A percentile compares a stretch with the other conserved stretches of the same genome.
phyloP scores from a whole-genome alignment of 2,888 invertebrate species.

The Epicampocera succincta region DNA sequence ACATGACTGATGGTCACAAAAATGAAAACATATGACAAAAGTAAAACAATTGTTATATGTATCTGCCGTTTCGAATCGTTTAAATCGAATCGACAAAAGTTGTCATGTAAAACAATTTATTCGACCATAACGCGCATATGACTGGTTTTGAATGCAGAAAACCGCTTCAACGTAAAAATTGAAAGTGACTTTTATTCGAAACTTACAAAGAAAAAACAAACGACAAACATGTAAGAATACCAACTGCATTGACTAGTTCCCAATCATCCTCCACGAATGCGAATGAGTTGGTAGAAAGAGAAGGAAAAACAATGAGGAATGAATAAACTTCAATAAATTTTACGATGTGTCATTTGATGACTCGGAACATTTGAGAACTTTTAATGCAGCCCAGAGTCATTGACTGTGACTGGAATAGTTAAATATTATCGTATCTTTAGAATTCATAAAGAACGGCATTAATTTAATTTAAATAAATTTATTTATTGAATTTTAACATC shows the following conservation, averaged over 20 bases:
- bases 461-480: slow-evolving; percentile 38
- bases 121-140: slow-evolving; percentile 59
- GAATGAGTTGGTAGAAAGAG: slow-evolving; percentile 5
- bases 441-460: background rate
- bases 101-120: slow-evolving; percentile 67
- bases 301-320: background rate
- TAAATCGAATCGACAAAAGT: slow-evolving; percentile 60
- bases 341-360: slow-evolving; percentile 64
- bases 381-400: slow-evolving; percentile 28
- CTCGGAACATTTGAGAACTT: slow-evolving; percentile 50
- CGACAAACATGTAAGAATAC: slow-evolving; percentile 30
- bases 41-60: slow-evolving; percentile 45
- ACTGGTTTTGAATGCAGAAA: slow-evolving; percentile 24
- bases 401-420: slow-evolving; percentile 36
- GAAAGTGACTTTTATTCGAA: slow-evolving; percentile 57
- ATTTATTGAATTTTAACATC: slow-evolving; percentile 36
- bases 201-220: slow-evolving; percentile 9
- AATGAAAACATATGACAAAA: slow-evolving; percentile 35
- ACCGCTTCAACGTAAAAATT: slow-evolving; percentile 27
- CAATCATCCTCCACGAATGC: slow-evolving; percentile 1
- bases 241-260: slow-evolving; percentile 19
- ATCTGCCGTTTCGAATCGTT: background rate
- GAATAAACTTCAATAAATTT: slow-evolving; percentile 30
- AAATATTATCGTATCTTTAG: slow-evolving; percentile 7
- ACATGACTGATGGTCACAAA: slow-evolving; percentile 4